Conservation (phyloP, 2,888 invertebrate species). For the Carpatolechia fugitivella region DNA sequence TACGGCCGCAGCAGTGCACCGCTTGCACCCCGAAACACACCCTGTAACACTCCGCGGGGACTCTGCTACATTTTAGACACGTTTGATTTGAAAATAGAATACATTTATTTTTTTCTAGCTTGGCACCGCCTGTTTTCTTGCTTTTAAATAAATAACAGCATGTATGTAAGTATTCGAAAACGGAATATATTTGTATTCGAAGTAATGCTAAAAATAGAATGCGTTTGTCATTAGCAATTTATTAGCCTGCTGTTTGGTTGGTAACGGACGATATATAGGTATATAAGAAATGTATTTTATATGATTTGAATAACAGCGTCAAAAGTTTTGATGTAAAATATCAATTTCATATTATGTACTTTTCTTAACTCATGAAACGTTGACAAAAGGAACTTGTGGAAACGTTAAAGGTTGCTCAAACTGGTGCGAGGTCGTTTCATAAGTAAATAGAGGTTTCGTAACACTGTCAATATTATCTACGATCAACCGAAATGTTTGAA, state of each 20-base stretch:
- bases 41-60: constrained; percentile 52
- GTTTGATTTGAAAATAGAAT: neutral
- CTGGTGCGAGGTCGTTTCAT: neutral
- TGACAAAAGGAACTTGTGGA: constrained; percentile 1
- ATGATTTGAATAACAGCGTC: too few relatives aligned
- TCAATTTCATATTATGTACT: too few relatives aligned
- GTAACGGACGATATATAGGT: too few relatives aligned
- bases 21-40: constrained; percentile 60
- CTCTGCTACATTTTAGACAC: constrained; percentile 41
- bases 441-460: constrained; percentile 1
- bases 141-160: too few relatives aligned
- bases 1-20: constrained; percentile 62
- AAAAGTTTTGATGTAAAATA: too few relatives aligned
- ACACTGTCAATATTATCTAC: neutral
- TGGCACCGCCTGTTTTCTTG: too few relatives aligned
- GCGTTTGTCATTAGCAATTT: too few relatives aligned
- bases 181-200: too few relatives aligned
- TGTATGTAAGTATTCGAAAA: too few relatives aligned
- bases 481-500: neutral
- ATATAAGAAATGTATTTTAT: too few relatives aligned
- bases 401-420: neutral
- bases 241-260: too few relatives aligned
- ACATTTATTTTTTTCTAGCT: neutral
- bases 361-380: neutral
- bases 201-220: too few relatives aligned